phyloP scores from a whole-genome alignment of 2,113 vertebrate genomes.

The Argyrosomus japonicus region DNA sequence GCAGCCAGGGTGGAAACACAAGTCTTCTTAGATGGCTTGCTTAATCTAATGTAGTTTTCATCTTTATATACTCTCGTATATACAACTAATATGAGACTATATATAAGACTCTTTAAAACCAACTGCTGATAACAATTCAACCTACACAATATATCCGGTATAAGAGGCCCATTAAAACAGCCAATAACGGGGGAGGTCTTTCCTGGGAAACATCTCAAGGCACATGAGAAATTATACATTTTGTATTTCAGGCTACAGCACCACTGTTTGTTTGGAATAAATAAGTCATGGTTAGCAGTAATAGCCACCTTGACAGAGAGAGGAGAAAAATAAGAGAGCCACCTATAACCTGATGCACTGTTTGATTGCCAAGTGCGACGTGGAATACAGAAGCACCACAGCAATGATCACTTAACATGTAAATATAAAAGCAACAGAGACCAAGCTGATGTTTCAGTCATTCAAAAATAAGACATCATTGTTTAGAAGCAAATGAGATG shows the following conservation, averaged over 20 bases:
- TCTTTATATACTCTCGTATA: slow-evolving; percentile 6
- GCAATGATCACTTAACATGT: background rate
- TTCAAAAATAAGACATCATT: background rate
- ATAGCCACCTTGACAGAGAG: background rate
- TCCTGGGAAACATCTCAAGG: slow-evolving; percentile 34
- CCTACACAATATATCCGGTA: slow-evolving; percentile 25
- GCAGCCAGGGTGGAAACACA: slow-evolving; percentile 25
- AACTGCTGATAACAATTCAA: slow-evolving; percentile 18
- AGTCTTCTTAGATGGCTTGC: background rate
- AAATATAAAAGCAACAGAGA: background rate
- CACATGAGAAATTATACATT: slow-evolving; percentile 18
- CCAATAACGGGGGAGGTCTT: slow-evolving; percentile 7
- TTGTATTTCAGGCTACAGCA: slow-evolving; percentile 16
- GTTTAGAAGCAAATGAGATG: background rate
- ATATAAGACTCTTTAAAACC: background rate
- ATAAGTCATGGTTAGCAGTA: slow-evolving; percentile 10
- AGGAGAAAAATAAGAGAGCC: background rate
- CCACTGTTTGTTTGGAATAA: slow-evolving; percentile 22
- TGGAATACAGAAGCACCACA: background rate
- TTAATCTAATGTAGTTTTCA: slow-evolving; percentile 14
- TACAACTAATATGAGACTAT: no score
- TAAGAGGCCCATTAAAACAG: slow-evolving; percentile 10
- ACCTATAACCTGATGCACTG: background rate
- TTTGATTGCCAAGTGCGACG: background rate
- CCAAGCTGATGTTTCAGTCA: slow-evolving; percentile 9